Evolutionary conservation across 2,113 vertebrate species (phyloP).

Genomic region (Plotosus lineatus): DNA sequence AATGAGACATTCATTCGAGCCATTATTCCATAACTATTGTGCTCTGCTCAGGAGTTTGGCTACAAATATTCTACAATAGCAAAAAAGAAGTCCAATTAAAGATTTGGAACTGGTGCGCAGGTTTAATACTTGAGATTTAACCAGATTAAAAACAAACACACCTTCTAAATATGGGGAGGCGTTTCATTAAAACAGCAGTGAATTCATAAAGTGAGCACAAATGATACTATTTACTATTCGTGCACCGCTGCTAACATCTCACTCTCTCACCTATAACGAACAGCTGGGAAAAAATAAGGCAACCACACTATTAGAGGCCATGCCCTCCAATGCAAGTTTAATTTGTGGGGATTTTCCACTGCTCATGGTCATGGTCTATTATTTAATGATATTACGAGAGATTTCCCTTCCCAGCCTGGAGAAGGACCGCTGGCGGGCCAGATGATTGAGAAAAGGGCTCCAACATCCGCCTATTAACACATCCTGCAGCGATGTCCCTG

Average conservation of each 20-base stretch:
- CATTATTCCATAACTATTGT: too few relatives aligned
- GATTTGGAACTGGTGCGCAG: neutral
- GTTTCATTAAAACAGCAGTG: neutral
- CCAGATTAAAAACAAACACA: neutral
- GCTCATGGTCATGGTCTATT: conserved; percentile 48
- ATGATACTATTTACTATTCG: neutral
- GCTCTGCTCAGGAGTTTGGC: too few relatives aligned
- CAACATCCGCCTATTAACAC: conserved; percentile 53
- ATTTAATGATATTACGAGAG: conserved; percentile 51
- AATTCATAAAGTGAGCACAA: neutral
- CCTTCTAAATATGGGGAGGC: neutral
- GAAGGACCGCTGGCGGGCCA: conserved; percentile 33
- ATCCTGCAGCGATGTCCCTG: conserved; percentile 25
- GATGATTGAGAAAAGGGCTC: conserved; percentile 34
- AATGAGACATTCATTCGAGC: too few relatives aligned
- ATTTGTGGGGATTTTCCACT: conserved; percentile 54
- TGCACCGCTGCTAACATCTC: neutral
- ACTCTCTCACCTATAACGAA: conserved; percentile 18
- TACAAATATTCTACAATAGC: neutral
- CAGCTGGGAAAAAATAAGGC: conserved; percentile 27
- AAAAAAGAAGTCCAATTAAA: neutral
- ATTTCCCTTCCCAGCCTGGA: conserved; percentile 43
- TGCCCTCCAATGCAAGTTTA: conserved; percentile 29
- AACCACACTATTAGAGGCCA: conserved; percentile 44
- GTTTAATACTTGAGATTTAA: neutral